These are phyloP conservation scores for Drosophila lowei DNA, from an alignment of 1,140 invertebrate species.

Conservation along the genomic window DNA sequence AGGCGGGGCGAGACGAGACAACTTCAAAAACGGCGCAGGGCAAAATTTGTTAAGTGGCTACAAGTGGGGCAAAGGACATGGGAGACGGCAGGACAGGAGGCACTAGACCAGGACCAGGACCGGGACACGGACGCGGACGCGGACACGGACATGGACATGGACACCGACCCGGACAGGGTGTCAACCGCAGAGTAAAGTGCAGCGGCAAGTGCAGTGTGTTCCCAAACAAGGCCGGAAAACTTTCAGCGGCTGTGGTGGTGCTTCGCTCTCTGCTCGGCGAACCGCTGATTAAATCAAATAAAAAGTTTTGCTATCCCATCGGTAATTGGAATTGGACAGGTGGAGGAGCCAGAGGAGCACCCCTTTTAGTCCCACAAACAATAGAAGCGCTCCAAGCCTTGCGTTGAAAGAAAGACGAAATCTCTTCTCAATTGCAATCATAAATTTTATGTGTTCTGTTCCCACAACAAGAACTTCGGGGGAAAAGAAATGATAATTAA, in stretches of 20 bases:
- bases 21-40: constrained; percentile 52
- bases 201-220: constrained; percentile 33
- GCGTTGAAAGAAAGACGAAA: not conserved
- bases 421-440: constrained; percentile 41
- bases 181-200: constrained; percentile 64
- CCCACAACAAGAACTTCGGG: constrained; percentile 6
- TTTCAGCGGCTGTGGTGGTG: constrained; percentile 39
- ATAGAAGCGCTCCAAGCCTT: not conserved
- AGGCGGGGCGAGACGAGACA: constrained; percentile 30
- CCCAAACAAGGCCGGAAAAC: constrained; percentile 41
- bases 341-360: not conserved
- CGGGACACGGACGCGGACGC: not conserved
- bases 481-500: constrained; percentile 62
- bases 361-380: too few species aligned
- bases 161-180: constrained; percentile 27
- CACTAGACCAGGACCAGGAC: not conserved
- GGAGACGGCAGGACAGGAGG: constrained; percentile 1
- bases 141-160: not conserved
- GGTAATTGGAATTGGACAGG: constrained; percentile 40
- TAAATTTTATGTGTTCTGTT: constrained; percentile 47
- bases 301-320: constrained; percentile 26
- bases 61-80: constrained; percentile 50
- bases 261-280: constrained; percentile 9
- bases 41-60: constrained; percentile 66
- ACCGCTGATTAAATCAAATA: constrained; percentile 48